Conservation (phyloP, 92 coral and sea anemone species). For the Ricordea florida region DNA sequence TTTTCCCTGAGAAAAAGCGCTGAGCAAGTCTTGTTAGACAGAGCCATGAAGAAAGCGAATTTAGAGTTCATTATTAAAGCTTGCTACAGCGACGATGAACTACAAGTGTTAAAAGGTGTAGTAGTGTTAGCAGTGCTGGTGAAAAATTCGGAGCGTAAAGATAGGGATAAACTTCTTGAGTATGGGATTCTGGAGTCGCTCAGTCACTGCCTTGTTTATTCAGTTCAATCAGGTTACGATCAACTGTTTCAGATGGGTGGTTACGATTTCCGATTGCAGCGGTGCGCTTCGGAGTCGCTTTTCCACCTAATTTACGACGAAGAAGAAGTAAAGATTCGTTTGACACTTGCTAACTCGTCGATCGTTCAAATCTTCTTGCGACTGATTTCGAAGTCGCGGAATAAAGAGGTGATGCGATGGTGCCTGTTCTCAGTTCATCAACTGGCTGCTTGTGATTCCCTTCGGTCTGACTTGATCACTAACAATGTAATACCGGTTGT, state of each 20-base stretch:
- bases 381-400: conserved; percentile 67
- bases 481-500: conserved; percentile 65
- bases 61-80: conserved; percentile 71
- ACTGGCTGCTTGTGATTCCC: conserved; percentile 75
- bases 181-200: conserved; percentile 75
- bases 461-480: conserved; percentile 59
- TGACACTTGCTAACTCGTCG: conserved; percentile 63
- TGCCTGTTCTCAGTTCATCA: conserved; percentile 76
- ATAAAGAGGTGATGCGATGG: conserved; percentile 92
- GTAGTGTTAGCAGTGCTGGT: conserved; percentile 78
- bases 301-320: conserved; percentile 86
- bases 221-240: conserved; percentile 68
- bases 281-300: conserved; percentile 71
- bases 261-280: conserved; percentile 67
- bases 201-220: conserved; percentile 73
- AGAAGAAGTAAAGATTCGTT: conserved; percentile 49
- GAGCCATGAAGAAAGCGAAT: conserved; percentile 74
- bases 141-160: conserved; percentile 64
- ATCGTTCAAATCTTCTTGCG: conserved; percentile 61
- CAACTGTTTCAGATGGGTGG: conserved; percentile 63
- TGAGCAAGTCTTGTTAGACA: conserved; percentile 74
- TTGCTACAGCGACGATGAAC: conserved; percentile 69
- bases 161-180: conserved; percentile 50
- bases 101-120: conserved; percentile 80
- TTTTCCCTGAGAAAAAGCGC: conserved; percentile 80